A percentile compares a stretch with the other conserved stretches of the same genome.
Conservation (phyloP, 2,888 invertebrate genomes). For the Stegana nigrithorax region DNA sequence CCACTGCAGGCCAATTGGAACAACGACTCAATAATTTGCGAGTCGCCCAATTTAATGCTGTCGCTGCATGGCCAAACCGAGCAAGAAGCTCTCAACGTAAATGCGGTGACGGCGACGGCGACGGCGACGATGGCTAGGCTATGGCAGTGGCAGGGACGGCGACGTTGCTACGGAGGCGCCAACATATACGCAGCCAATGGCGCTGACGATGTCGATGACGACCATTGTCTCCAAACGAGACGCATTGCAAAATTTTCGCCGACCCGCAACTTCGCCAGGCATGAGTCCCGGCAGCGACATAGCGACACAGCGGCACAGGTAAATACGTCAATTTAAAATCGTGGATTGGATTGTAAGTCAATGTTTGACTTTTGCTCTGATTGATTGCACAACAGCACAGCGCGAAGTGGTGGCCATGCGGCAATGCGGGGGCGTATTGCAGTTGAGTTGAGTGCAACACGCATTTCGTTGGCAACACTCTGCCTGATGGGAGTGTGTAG, state of each 20-base stretch:
- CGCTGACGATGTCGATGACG: neutral
- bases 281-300: neutral
- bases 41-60: conserved; percentile 58
- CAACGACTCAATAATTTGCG: conserved; percentile 56
- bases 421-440: neutral
- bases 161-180: conserved; percentile 6
- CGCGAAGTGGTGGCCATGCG: conserved; percentile 11
- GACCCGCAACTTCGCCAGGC: neutral
- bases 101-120: neutral
- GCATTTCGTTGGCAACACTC: neutral
- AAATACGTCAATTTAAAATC: conserved; percentile 67
- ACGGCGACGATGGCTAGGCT: neutral
- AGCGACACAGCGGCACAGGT: conserved; percentile 41
- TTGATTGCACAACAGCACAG: conserved; percentile 65
- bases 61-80: conserved; percentile 29
- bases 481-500: no score
- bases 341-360: conserved; percentile 66
- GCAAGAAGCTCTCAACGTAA: conserved; percentile 17
- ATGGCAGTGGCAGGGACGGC: neutral
- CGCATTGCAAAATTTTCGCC: conserved; percentile 11
- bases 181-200: neutral
- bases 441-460: neutral
- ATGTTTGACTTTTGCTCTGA: conserved; percentile 67
- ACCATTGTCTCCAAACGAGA: conserved; percentile 14
- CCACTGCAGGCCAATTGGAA: conserved; percentile 19